Base-by-base conservation (phyloP, 2,888 invertebrate genomes). In the Caenorhabditis sulstoni region DNA sequence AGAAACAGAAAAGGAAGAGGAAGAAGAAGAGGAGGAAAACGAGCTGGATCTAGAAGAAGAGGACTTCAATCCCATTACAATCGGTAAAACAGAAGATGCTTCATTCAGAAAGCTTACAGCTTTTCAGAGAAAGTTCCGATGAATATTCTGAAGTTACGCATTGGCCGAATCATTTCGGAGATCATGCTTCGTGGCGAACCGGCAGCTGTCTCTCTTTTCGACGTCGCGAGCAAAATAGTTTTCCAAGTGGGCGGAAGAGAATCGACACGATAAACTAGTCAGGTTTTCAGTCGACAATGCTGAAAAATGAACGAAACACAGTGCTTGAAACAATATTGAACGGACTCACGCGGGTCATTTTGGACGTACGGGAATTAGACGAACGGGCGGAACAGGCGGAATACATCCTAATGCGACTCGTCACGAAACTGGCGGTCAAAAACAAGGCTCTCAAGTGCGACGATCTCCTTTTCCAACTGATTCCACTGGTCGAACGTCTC, bases 71-170 rank as follows among this genome's bases (percentile, higher is more conserved):
- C 20, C 71, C 7, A 20, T 78, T 0, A 71, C 78, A 12, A 62
- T 78, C 18, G 78, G 78, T 71, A n/a, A 18, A 29, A 3, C 9
- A 11, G 23, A 16, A 29, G 7, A 16, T 1, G 35, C n/a, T n/a
- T n/a, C n/a, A n/a, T n/a, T n/a, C n/a, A n/a, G n/a, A n/a, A n/a
- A n/a, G n/a, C n/a, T n/a, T n/a, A n/a, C n/a, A n/a, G n/a, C n/a
- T 45, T 62, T 44, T 0, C 47, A 78, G 78, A 78, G 20, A 49
- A 78, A 49, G 71, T 78, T 3, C 39, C 78, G 7, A 35, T 78
- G 29, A 22, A 78, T 7, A 62, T 57, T 3, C 16, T 78, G 45
- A 52, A 35, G 20, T n/a, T 47, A 5, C 52, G 71, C 4, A 78
- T 78, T 1, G 23, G 35, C 1, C 39, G 71, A 57, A 41, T 78